A percentile compares a stretch with the other conserved stretches of the same genome.
phyloP scores from a whole-genome alignment of 2,113 vertebrate genomes.

The Chloroceryle aenea region DNA sequence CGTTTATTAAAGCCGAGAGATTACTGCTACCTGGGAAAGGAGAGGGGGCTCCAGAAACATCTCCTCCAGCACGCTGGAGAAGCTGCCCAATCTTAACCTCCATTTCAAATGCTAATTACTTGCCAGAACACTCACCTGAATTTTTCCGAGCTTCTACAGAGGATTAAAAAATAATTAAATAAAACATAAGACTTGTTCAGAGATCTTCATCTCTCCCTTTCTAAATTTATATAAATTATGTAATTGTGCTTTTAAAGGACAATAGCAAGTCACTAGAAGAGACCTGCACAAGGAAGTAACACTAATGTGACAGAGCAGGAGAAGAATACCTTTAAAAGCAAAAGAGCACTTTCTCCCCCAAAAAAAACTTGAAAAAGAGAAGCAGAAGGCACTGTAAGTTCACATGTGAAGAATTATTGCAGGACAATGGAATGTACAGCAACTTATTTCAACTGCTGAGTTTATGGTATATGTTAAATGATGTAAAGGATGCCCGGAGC shows the following conservation, averaged over 20 bases:
- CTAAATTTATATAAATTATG: constrained; percentile 1
- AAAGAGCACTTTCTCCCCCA: not conserved
- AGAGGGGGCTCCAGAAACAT: not conserved
- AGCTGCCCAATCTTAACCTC: not conserved
- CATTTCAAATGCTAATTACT: not conserved
- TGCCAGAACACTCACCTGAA: not conserved
- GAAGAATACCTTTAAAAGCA: not conserved
- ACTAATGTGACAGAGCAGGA: not conserved
- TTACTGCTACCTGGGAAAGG: not conserved
- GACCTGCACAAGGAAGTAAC: not conserved
- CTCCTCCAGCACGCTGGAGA: not conserved
- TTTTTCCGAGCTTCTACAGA: not conserved
- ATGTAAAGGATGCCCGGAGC: not conserved
- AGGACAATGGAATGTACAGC: not conserved
- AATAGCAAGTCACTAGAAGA: not conserved
- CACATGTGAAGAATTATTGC: not conserved
- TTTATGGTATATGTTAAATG: not conserved
- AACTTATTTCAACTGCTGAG: not conserved
- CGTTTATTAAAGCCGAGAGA: not conserved
- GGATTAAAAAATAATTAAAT: not conserved
- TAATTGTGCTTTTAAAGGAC: not conserved
- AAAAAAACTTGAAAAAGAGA: not conserved
- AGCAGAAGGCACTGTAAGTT: not conserved
- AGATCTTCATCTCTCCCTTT: not conserved
- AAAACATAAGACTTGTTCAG: not conserved